Evolutionary conservation across 2,113 vertebrate species (phyloP).

Genomic region (Tauraco erythrolophus): DNA sequence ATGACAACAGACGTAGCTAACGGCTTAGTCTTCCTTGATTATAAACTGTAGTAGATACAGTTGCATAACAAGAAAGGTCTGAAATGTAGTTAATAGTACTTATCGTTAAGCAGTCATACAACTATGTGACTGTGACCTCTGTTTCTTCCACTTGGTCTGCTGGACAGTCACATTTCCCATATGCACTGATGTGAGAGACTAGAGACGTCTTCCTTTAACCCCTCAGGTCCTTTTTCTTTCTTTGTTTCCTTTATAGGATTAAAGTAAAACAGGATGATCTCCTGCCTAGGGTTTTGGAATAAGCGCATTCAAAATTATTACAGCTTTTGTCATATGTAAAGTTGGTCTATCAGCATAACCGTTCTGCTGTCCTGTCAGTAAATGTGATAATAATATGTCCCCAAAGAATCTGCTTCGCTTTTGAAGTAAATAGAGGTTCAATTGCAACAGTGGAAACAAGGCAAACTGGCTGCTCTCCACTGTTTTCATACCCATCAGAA

Average conservation of each 20-base stretch:
- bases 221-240: not conserved
- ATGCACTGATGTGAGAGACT: not conserved
- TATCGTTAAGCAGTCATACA: not conserved
- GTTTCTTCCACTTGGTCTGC: not conserved
- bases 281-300: not conserved
- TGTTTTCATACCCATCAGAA: not conserved
- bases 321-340: not conserved
- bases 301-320: not conserved
- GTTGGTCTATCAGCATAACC: not conserved
- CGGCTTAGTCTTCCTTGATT: not conserved
- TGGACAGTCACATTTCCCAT: not conserved
- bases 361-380: not conserved
- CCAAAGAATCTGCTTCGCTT: not conserved
- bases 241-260: not conserved
- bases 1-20: not conserved
- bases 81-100: not conserved
- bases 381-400: not conserved
- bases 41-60: not conserved
- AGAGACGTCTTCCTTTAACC: not conserved
- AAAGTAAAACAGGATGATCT: not conserved
- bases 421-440: not conserved
- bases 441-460: not conserved
- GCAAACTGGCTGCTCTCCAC: not conserved
- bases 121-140: not conserved
- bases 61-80: not conserved